A percentile compares a stretch with the other conserved stretches of the same genome.
Evolutionary conservation across 2,888 invertebrate species (phyloP).

Genomic region (Myopa tessellatipennis): DNA sequence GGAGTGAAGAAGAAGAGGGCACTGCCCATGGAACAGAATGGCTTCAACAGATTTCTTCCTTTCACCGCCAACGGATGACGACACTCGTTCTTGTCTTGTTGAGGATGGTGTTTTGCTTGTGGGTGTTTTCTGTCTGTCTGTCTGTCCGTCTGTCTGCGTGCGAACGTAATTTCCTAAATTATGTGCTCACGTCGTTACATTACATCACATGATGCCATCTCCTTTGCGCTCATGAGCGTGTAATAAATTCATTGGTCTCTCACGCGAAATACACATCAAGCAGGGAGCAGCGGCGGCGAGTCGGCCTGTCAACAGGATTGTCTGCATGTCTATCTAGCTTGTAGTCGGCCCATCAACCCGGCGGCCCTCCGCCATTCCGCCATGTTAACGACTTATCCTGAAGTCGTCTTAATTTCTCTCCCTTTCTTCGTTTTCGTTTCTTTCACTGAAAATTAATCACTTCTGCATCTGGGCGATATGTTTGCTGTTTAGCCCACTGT

Average conservation of each 20-base stretch:
- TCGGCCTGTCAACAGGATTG: background rate
- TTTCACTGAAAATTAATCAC: constrained; percentile 17
- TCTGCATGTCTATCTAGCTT: background rate
- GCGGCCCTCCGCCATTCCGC: no score
- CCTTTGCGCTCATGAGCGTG: constrained; percentile 26
- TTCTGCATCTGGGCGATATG: background rate
- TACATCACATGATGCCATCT: constrained; percentile 12
- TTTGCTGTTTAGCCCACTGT: background rate
- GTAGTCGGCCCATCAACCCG: background rate
- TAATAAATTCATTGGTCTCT: constrained; percentile 32
- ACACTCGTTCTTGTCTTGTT: background rate
- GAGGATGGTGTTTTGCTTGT: background rate
- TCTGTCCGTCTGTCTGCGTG: background rate
- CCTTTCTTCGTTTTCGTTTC: background rate
- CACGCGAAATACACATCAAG: constrained; percentile 33
- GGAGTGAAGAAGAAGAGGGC: background rate
- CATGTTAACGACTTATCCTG: no score
- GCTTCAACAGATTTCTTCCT: constrained; percentile 8
- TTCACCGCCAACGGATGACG: constrained; percentile 9
- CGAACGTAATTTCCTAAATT: constrained; percentile 14
- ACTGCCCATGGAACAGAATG: background rate
- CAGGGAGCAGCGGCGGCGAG: background rate
- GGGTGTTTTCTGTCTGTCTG: background rate
- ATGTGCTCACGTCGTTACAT: constrained; percentile 22
- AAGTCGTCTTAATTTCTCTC: background rate